Conservation (phyloP, 2,797 vertebrate genomes). For the Distichodus sexfasciatus region DNA sequence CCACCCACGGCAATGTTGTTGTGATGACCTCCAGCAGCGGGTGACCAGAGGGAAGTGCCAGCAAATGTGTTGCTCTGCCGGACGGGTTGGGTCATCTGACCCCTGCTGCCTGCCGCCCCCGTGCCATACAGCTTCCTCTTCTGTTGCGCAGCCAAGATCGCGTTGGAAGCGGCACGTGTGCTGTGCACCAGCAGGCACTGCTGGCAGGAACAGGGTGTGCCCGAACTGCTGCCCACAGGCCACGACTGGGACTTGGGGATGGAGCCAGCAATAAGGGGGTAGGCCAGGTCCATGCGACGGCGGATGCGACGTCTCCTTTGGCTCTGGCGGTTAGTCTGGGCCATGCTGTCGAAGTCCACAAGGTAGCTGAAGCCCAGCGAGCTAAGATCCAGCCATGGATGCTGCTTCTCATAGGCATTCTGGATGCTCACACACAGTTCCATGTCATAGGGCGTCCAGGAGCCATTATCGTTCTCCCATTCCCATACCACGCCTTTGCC, state of each 20-base stretch:
- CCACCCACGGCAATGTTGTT: constrained; percentile 70
- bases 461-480: constrained; percentile 91
- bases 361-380: constrained; percentile 96
- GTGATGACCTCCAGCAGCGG: constrained; percentile 61
- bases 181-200: constrained; percentile 93
- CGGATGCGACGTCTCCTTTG: constrained; percentile 88
- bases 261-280: constrained; percentile 92
- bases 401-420: constrained; percentile 97
- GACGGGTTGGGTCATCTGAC: constrained; percentile 64
- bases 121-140: constrained; percentile 75
- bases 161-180: constrained; percentile 89
- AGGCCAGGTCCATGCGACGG: constrained; percentile 93
- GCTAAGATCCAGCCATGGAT: constrained; percentile 95
- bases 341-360: constrained; percentile 96
- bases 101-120: constrained; percentile 43
- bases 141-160: constrained; percentile 87
- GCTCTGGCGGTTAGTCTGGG: constrained; percentile 92
- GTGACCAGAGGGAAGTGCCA: constrained; percentile 80
- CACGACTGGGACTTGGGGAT: constrained; percentile 97
- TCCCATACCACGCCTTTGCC: constrained; percentile 97
- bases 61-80: constrained; percentile 88
- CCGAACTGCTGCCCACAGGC: constrained; percentile 88
- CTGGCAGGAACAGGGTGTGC: constrained; percentile 88
- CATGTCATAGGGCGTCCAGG: constrained; percentile 96
- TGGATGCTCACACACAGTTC: constrained; percentile 97